A percentile compares a stretch with the other conserved stretches of the same genome.
These are phyloP conservation scores for Andrena bucephala DNA, from an alignment of 2,888 invertebrate genomes.

Conservation along the genomic window DNA sequence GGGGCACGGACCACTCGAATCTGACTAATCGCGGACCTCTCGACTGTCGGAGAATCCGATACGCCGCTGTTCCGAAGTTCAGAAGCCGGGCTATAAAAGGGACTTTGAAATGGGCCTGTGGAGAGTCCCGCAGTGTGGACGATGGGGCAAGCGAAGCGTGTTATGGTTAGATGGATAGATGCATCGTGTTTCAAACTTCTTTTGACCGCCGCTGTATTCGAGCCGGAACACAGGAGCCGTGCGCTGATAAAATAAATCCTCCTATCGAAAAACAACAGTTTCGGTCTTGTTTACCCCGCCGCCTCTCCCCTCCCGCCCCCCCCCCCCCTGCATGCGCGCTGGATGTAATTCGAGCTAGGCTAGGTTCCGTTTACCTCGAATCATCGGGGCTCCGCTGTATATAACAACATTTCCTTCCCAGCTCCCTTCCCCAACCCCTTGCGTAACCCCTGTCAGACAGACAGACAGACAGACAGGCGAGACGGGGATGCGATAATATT, in stretches of 20 bases:
- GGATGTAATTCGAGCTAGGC: conserved; percentile 26
- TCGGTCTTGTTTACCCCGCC: conserved; percentile 12
- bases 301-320: too few relatives aligned
- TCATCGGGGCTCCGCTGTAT: conserved; percentile 7
- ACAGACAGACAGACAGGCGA: not conserved
- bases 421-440: not conserved
- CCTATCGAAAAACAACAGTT: conserved; percentile 1
- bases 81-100: too few relatives aligned
- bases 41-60: conserved; percentile 17
- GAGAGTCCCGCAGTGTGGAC: too few relatives aligned
- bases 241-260: conserved; percentile 19
- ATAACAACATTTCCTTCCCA: conserved; percentile 19
- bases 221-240: not conserved
- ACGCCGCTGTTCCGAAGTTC: too few relatives aligned
- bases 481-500: not conserved
- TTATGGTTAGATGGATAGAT: too few relatives aligned
- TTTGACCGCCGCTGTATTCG: too few relatives aligned
- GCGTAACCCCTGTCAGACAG: conserved; percentile 13
- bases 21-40: conserved; percentile 51
- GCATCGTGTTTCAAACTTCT: too few relatives aligned
- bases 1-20: conserved; percentile 30
- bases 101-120: too few relatives aligned
- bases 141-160: too few relatives aligned
- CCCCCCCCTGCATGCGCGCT: not conserved
- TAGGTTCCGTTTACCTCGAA: conserved; percentile 28